A percentile compares a stretch with the other conserved stretches of the same genome.
Evolutionary conservation across 2,888 invertebrate species (phyloP).

Genomic region (Saturnia pavonia): DNA sequence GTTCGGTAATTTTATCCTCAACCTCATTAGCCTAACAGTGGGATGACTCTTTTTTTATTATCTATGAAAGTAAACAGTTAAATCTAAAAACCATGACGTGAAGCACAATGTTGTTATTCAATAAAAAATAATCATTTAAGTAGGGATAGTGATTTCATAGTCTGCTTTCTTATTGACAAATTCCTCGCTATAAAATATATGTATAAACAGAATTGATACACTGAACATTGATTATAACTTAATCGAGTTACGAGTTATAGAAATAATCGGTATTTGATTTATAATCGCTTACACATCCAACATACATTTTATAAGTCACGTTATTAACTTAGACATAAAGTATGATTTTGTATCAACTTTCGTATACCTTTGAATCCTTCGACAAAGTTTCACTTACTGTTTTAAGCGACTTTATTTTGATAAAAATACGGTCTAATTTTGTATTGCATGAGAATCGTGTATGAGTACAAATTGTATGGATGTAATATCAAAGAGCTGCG

Average conservation of each 20-base stretch:
- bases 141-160: background rate
- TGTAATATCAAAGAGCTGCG: conserved; percentile 70
- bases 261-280: conserved; percentile 79
- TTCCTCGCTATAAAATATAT: background rate
- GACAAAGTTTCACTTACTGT: background rate
- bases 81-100: too few species aligned
- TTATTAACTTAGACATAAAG: conserved; percentile 29
- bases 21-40: too few species aligned
- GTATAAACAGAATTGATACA: conserved; percentile 34
- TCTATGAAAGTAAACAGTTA: too few species aligned
- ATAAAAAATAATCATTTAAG: too few species aligned
- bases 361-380: background rate
- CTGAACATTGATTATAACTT: conserved; percentile 74
- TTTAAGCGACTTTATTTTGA: background rate
- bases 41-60: too few species aligned
- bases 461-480: conserved; percentile 73
- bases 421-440: background rate
- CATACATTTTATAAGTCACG: conserved; percentile 28
- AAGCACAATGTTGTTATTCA: too few species aligned
- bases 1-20: too few species aligned
- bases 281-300: conserved; percentile 44
- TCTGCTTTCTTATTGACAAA: background rate
- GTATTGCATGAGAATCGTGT: conserved; percentile 31
- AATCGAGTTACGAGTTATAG: conserved; percentile 80
- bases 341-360: conserved; percentile 19